Base-by-base conservation (phyloP, 2,797 vertebrate species). In the Novumbra hubbsi region DNA sequence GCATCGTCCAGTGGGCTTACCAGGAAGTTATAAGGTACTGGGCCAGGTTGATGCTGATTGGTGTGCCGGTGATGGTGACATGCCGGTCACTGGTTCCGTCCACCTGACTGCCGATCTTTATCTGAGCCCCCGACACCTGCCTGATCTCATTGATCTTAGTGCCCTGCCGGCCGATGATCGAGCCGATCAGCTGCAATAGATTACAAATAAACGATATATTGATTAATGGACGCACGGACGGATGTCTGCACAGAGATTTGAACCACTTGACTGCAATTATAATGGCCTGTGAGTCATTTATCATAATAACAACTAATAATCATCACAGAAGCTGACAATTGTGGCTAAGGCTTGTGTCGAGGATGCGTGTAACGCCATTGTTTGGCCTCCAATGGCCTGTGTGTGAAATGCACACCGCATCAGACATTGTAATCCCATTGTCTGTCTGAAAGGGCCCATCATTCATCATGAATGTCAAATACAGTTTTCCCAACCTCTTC, bases 1-100 rank as follows among this genome's bases (percentile, higher is more conserved):
- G 72, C 41, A 30, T 3, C 17, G 65, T 74, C 68, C 67, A 4
- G 15, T 15, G 73, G 71, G 45, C 94, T 93, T 91, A 98, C 97
- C 97, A 97, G 92, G 96, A 92, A 87, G 96, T 96, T 91, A 98
- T 98, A 94, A 98, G 97, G 94, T 98, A 98, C 92, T 98, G 97
- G 88, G 96, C 97, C 91, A 98, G 83, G 88, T 96, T 96, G 80
- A 98, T 98, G 93, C 95, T 97, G 92, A 97, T 94, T 0, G 96
- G 96, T 15, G 96, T 94, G 75, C 97, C 97, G 0, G 95, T 97
- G 90, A 98, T 98, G 84, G 95, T 98, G 77, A 97, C 94, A 0
- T 96, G 95, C 68, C 95, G 94, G 88, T 96, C 94, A 0, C 92
- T 95, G 28, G 97, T 96, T 19, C 96, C 95, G 68, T 96, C 95